These are phyloP conservation scores for Zaprionus davidi DNA, from an alignment of 1,140 invertebrate genomes.

Conservation along the genomic window DNA sequence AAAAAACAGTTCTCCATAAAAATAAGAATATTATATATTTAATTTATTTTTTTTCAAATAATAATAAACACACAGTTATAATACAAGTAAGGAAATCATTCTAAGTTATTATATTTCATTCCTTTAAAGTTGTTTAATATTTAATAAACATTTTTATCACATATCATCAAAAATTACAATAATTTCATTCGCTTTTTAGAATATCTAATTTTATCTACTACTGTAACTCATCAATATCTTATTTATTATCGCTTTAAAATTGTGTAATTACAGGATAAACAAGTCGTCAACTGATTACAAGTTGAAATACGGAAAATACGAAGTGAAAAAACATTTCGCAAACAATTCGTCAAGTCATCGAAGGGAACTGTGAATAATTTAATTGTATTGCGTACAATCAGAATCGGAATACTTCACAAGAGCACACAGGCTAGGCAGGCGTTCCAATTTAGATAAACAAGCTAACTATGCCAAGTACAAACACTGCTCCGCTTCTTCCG, in stretches of 20 bases:
- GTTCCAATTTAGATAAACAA: slow-evolving; percentile 38
- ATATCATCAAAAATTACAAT: too few relatives aligned
- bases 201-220: not conserved
- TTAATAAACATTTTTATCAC: too few relatives aligned
- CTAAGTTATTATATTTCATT: too few relatives aligned
- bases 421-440: slow-evolving; percentile 1
- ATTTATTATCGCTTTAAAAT: not conserved
- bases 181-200: too few relatives aligned
- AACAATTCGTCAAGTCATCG: not conserved
- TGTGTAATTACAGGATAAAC: not conserved
- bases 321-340: not conserved
- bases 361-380: not conserved
- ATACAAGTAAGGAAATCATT: too few relatives aligned
- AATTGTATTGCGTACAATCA: slow-evolving; percentile 7
- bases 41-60: too few relatives aligned
- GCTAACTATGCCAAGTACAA: slow-evolving; percentile 47
- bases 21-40: too few relatives aligned
- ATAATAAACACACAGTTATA: too few relatives aligned
- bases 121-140: too few relatives aligned
- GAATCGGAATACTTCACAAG: slow-evolving; percentile 10
- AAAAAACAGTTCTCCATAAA: too few relatives aligned
- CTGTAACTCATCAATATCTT: not conserved
- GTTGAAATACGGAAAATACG: not conserved
- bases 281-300: not conserved
- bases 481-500: slow-evolving; percentile 15